Base-by-base conservation (phyloP, 2,797 vertebrate species). In the Alfaro cultratus region DNA sequence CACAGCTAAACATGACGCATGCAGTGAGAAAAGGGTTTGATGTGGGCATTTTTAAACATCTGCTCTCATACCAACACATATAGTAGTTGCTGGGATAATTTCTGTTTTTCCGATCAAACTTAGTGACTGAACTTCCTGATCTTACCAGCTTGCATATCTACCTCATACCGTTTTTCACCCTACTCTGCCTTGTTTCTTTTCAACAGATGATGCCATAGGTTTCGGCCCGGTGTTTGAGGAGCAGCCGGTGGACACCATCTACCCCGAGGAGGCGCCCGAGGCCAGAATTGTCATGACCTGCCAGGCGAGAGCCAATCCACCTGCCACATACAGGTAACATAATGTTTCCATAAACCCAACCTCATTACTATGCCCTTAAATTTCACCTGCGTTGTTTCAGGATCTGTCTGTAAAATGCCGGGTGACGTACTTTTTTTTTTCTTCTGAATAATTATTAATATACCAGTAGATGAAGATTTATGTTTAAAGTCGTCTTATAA, bases 181-280 rank as follows among this genome's bases (percentile, higher is more conserved):
- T 16, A 34, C 0, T 85, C 68, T 81, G 18, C 39, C 88, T 84
- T 87, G 83, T 86, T 83, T 92, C 74, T 72, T 83, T 90, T 85
- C 94, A 91, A 83, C 94, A 97, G 97, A 98, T 47, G 97, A 97
- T 91, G 95, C 96, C 87, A 95, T 96, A 94, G 97, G 97, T 88
- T 97, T 96, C 77, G 99, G 99, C 76, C 99, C 98, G 0, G 97
- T 99, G 93, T 99, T 99, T 95, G 98, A 99, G 94, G 98, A 99
- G 85, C 97, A 99, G 83, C 99, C 99, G 29, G 95, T 97, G 71
- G 96, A 99, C 92, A 98, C 97, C 46, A 97, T 99, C 94, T 99
- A 98, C 93, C 97, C 98, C 0, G 98, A 99, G 91, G 99, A 99
- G 93, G 98, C 97, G 31, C 95, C 95, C 2, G 98, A 99, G 91